Percentiles rank a stretch among this genome's conserved stretches.
These are phyloP conservation scores for Panonychus citri DNA, from an alignment of 1,140 invertebrate species.

Conservation along the genomic window DNA sequence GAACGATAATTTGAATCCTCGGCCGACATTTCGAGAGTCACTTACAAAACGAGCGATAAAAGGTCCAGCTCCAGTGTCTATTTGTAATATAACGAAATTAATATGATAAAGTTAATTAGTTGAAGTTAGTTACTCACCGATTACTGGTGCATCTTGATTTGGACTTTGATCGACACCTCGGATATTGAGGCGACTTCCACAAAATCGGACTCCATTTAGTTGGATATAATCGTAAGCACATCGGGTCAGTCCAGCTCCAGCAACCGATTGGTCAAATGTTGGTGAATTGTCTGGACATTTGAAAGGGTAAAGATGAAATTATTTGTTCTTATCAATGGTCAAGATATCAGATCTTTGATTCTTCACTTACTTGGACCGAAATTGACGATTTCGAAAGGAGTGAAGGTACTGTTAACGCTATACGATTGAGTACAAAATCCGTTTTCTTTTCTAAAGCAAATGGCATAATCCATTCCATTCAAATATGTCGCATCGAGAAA, in stretches of 20 bases:
- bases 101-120: no score
- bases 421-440: conserved; percentile 28
- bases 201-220: conserved; percentile 3
- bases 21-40: conserved; percentile 47
- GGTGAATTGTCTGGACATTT: not conserved
- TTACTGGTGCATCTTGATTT: conserved; percentile 47
- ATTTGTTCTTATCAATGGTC: not conserved
- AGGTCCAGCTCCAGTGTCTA: not conserved
- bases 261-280: not conserved
- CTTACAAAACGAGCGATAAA: conserved; percentile 27
- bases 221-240: conserved; percentile 3
- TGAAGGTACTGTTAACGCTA: conserved; percentile 1
- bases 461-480: conserved; percentile 30
- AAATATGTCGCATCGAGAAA: conserved; percentile 18
- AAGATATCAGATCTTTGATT: not conserved
- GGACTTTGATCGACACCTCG: not conserved
- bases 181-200: not conserved
- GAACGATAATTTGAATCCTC: conserved; percentile 48
- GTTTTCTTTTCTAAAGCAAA: conserved; percentile 17
- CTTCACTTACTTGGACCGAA: not conserved
- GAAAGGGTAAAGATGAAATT: no score
- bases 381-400: conserved; percentile 1
- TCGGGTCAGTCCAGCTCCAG: not conserved
- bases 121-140: conserved; percentile 30
- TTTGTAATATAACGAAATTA: conserved; percentile 35